Evolutionary conservation across 2,797 vertebrate genomes (phyloP), one percentile per base, ranked within the genome.

Genomic region (Loriculus beryllinus): DNA sequence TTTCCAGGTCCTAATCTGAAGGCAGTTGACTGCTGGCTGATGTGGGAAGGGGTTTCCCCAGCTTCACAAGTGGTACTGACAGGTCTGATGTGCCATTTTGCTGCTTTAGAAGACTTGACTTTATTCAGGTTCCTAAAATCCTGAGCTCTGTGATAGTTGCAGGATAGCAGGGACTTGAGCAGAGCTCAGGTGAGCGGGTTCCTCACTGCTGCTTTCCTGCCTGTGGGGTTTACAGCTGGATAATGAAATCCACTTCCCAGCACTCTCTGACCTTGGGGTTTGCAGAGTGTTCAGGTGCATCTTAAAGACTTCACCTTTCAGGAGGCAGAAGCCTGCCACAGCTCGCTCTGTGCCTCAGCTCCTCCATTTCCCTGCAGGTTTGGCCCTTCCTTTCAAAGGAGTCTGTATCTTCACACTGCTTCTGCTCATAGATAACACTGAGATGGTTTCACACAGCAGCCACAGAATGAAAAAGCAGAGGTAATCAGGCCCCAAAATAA

Each of bases 401-500:
- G 6, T 76, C 62, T 82, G 15, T 26, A 3, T 72, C 59, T 78
- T 82, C 80, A 54, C 22, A 12, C 20, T n/a, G 35, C 22, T 82
- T 67, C 71, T 77, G 59, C 71, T 51, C 57, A 29, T 45, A 67
- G 72, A 14, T 82, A 95, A 78, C 67, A 12, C 21, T 15, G 77
- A 90, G 83, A 54, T 47, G 72, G 59, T 83, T 91, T 88, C 69
- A 29, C 59, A 88, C 47, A 77, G n/a, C 62, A 59, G 79, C 65
- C 71, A 22, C 19, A 35, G 82, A 82, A 64, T 19, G 47, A 84
- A 94, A 90, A 92, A 64, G 64, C 51, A 42, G 63, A 85, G 56
- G 81, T 68, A 80, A 77, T 92, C 70, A 84, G 71, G 75, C 68
- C 71, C 40, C 77, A 19, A 63, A 93, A 92, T 88, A 94, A 93